Evolutionary conservation across 1,140 invertebrate genomes (phyloP).

Genomic region (Riptortus pedestris): DNA sequence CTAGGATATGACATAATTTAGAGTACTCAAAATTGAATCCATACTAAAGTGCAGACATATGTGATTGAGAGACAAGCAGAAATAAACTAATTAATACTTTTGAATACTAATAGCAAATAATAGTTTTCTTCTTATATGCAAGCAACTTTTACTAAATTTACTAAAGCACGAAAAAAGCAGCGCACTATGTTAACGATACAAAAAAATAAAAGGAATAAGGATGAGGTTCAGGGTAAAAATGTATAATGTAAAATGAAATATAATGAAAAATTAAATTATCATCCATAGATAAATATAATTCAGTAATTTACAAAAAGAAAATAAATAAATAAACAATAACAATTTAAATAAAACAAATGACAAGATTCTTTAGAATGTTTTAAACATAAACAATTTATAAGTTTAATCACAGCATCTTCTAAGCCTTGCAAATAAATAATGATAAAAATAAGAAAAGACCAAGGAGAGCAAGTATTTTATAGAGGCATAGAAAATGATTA

Average conservation of each 20-base stretch:
- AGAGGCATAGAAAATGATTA: not conserved
- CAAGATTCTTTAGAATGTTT: constrained; percentile 19
- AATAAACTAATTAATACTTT: no score
- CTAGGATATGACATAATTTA: no score
- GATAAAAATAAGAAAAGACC: not conserved
- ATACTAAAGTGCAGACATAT: no score
- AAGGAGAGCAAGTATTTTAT: no score
- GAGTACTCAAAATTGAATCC: no score
- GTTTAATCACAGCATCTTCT: constrained; percentile 23
- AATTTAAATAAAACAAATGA: constrained; percentile 15
- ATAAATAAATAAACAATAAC: constrained; percentile 1
- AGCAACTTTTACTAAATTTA: no score
- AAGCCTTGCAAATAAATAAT: constrained; percentile 3
- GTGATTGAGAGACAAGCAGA: no score
- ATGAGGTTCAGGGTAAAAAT: not conserved
- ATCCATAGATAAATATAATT: not conserved
- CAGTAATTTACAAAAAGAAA: constrained; percentile 3
- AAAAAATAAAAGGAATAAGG: no score
- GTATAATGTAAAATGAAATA: not conserved
- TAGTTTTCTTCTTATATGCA: no score
- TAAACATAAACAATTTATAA: constrained; percentile 20
- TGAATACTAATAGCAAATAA: no score
- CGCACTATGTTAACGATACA: no score
- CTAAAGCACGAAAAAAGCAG: no score
- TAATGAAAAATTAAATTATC: constrained; percentile 2